phyloP scores from a whole-genome alignment of 2,797 vertebrate species.

The Melanotaenia nigrans region DNA sequence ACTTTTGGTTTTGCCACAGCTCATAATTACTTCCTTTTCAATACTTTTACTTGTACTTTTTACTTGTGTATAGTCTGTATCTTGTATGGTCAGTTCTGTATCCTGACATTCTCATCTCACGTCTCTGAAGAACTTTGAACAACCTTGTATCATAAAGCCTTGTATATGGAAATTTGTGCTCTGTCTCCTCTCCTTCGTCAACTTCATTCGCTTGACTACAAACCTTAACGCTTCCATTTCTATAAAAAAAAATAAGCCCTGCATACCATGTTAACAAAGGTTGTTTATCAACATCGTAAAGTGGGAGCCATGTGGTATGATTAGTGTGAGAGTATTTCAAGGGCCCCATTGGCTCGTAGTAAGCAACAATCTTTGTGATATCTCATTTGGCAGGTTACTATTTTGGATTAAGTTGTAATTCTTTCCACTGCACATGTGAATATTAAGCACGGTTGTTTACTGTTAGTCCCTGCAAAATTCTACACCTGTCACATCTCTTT shows the following conservation, averaged over 20 bases:
- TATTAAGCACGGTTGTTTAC: not conserved
- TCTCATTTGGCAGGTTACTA: not conserved
- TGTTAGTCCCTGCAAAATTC: slow-evolving; percentile 3
- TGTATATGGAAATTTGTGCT: not conserved
- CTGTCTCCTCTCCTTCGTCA: not conserved
- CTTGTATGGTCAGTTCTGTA: not conserved
- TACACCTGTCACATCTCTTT: slow-evolving; percentile 4
- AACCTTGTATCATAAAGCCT: not conserved
- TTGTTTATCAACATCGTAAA: not conserved
- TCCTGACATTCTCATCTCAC: not conserved
- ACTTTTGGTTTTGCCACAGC: not conserved
- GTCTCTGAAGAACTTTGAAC: not conserved
- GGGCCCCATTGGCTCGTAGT: not conserved
- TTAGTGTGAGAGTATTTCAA: not conserved
- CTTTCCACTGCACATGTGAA: not conserved
- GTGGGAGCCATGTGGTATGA: not conserved
- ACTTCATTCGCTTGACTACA: not conserved
- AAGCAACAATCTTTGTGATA: not conserved
- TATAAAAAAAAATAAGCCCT: not conserved
- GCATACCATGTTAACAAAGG: not conserved
- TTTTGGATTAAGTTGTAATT: not conserved
- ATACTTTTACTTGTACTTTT: not conserved
- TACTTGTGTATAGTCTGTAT: not conserved
- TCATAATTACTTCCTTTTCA: not conserved
- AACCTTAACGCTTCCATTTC: not conserved